These are phyloP conservation scores for Holothuria scabra DNA, from an alignment of 53 echinoderm and acorn worm species.

Conservation along the genomic window DNA sequence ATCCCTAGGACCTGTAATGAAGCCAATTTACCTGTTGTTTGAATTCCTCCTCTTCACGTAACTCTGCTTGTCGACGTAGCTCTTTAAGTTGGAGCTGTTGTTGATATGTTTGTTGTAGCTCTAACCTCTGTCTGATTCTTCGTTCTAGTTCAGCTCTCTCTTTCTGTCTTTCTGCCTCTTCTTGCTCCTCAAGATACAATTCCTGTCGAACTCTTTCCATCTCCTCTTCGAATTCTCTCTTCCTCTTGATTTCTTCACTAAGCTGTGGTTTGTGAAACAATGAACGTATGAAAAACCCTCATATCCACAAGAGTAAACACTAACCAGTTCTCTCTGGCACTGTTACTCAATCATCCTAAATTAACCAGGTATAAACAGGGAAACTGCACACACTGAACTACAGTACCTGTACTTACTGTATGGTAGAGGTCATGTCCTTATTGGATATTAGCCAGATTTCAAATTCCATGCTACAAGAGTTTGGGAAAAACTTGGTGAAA, in stretches of 20 bases:
- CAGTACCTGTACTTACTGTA: too few species aligned
- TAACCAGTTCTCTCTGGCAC: not conserved
- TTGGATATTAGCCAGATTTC: too few species aligned
- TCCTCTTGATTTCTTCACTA: constrained; percentile 78
- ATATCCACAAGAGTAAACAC: not conserved
- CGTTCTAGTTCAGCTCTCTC: constrained; percentile 81
- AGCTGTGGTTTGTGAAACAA: constrained; percentile 61
- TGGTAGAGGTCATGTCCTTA: too few species aligned
- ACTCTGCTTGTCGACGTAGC: constrained; percentile 68
- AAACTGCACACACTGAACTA: too few species aligned
- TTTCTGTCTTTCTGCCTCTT: constrained; percentile 86
- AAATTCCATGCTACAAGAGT: too few species aligned
- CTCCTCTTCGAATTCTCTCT: constrained; percentile 91
- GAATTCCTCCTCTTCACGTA: constrained; percentile 91
- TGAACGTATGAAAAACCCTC: too few species aligned
- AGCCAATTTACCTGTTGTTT: constrained; percentile 77
- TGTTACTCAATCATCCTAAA: too few species aligned
- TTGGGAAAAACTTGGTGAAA: too few species aligned
- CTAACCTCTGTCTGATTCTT: constrained; percentile 85
- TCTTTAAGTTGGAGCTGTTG: constrained; percentile 92
- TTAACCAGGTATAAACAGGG: too few species aligned
- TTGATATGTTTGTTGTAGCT: constrained; percentile 82
- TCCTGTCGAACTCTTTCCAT: constrained; percentile 91
- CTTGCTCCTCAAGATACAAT: constrained; percentile 93
- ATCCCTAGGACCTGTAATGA: too few species aligned